These are phyloP conservation scores for Micromys minutus DNA, from an alignment of 2,113 vertebrate genomes.

Conservation along the genomic window DNA sequence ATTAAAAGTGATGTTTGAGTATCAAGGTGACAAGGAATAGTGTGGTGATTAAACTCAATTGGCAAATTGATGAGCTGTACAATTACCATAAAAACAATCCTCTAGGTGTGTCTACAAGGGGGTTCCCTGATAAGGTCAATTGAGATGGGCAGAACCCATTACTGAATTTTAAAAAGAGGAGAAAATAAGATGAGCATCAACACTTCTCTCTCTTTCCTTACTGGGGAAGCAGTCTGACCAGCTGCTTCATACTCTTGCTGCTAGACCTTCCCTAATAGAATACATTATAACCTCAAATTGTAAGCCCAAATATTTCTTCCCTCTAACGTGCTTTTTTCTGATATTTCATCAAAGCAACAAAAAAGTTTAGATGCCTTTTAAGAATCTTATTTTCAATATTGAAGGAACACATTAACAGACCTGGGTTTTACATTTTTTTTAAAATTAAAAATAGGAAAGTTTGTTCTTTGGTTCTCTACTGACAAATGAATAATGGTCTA, in stretches of 20 bases:
- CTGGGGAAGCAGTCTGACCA: neutral
- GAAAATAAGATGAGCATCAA: neutral
- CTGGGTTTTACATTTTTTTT: neutral
- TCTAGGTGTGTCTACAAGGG: neutral
- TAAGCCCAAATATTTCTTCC: neutral
- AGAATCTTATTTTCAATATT: slow-evolving; percentile 30
- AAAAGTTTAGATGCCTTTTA: neutral
- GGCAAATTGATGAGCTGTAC: neutral
- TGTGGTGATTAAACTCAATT: neutral
- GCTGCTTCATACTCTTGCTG: too few species aligned
- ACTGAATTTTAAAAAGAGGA: neutral
- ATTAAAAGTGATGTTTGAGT: neutral
- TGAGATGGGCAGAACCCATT: neutral
- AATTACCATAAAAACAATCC: neutral
- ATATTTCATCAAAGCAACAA: neutral
- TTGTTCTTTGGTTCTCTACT: neutral
- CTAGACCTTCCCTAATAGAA: neutral
- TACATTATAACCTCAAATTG: neutral
- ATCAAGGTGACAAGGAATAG: neutral
- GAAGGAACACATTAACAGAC: neutral
- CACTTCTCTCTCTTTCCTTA: neutral
- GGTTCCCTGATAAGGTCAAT: neutral
- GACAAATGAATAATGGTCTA: neutral
- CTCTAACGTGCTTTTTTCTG: neutral
- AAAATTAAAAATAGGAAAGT: slow-evolving; percentile 9